Conservation (phyloP, 2,888 invertebrate genomes). For the Cryptus viduatorius region DNA sequence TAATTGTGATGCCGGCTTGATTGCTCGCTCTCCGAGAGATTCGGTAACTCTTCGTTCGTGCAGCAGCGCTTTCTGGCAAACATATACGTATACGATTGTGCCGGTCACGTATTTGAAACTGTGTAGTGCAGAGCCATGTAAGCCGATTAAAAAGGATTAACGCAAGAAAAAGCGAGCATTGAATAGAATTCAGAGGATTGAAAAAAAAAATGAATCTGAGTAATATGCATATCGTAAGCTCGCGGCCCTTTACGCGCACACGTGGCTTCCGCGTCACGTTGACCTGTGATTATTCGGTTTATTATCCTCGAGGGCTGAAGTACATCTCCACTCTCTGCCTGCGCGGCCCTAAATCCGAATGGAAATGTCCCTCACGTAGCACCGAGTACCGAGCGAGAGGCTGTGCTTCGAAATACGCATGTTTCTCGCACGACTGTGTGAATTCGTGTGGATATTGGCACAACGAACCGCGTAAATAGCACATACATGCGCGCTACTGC, state of each 20-base stretch:
- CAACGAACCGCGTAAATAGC: background rate
- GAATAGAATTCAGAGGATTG: constrained; percentile 2
- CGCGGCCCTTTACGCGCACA: constrained; percentile 26
- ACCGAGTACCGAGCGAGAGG: background rate
- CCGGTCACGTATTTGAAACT: constrained; percentile 58
- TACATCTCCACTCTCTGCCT: constrained; percentile 29
- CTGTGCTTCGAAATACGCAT: constrained; percentile 33
- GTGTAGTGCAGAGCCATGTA: constrained; percentile 19
- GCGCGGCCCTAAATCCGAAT: constrained; percentile 25
- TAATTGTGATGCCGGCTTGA: constrained; percentile 12
- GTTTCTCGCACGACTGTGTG: constrained; percentile 23
- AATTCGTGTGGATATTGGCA: background rate
- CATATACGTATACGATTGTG: constrained; percentile 43
- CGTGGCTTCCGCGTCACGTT: constrained; percentile 23
- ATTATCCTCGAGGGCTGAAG: constrained; percentile 44
- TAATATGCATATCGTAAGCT: constrained; percentile 19
- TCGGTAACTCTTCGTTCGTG: background rate
- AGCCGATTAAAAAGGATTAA: constrained; percentile 59
- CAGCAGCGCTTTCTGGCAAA: constrained; percentile 44
- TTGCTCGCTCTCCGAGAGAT: background rate
- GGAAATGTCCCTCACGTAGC: constrained; percentile 19
- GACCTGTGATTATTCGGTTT: constrained; percentile 45
- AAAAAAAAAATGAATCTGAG: background rate
- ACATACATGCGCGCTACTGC: constrained; percentile 19
- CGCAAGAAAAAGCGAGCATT: constrained; percentile 32